These are phyloP conservation scores for Numenius phaeopus DNA, from an alignment of 2,797 vertebrate species.

Conservation along the genomic window DNA sequence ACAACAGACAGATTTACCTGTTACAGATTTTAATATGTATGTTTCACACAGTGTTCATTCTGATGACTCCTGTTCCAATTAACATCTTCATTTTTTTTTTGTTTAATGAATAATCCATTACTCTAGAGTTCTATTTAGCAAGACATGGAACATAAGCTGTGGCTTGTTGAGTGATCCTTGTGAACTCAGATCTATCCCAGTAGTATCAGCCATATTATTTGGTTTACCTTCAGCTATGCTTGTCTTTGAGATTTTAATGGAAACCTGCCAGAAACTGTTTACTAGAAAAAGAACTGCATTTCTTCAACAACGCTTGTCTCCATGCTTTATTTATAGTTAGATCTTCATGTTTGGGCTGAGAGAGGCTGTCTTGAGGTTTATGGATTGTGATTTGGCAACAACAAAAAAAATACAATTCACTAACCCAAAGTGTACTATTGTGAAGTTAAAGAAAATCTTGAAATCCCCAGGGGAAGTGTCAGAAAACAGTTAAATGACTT, in stretches of 20 bases:
- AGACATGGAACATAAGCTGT: not conserved
- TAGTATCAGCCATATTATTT: not conserved
- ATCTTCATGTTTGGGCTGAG: not conserved
- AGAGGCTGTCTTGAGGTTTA: not conserved
- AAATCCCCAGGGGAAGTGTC: not conserved
- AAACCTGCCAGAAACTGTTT: not conserved
- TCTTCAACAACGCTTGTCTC: not conserved
- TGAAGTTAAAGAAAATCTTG: not conserved
- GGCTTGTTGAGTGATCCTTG: not conserved
- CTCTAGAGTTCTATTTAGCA: not conserved
- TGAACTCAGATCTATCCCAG: not conserved
- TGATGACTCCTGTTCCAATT: not conserved
- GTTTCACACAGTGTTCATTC: not conserved
- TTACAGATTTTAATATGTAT: not conserved
- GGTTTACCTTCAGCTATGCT: not conserved
- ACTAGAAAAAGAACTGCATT: not conserved
- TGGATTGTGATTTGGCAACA: not conserved
- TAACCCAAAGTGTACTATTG: not conserved
- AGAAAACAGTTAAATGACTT: not conserved
- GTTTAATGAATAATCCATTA: constrained; percentile 3
- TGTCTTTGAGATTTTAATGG: not conserved
- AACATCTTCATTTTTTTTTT: not conserved
- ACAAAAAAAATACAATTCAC: not conserved
- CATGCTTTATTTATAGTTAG: not conserved
- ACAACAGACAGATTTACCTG: not conserved